These are phyloP conservation scores for Hemicrepidius hirtus DNA, from an alignment of 2,888 invertebrate species.

Conservation along the genomic window DNA sequence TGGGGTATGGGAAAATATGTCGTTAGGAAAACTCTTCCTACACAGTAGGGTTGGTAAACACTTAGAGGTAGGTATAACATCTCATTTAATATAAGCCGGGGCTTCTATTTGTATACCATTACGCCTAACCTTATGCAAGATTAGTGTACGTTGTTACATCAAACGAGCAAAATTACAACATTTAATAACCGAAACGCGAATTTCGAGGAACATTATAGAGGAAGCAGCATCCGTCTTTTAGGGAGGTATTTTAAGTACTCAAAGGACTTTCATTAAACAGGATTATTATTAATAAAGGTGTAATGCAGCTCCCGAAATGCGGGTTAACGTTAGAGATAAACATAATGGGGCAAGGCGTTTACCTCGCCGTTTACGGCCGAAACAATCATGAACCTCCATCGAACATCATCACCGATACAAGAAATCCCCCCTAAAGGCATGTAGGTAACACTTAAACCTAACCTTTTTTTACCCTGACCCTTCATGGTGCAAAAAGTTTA, in stretches of 20 bases:
- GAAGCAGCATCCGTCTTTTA: conserved; percentile 34
- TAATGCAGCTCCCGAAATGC: conserved; percentile 20
- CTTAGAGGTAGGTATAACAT: conserved; percentile 29
- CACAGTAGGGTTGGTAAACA: conserved; percentile 27
- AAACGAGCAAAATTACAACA: conserved; percentile 41
- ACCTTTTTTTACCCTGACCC: conserved; percentile 5
- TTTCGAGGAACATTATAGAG: conserved; percentile 27
- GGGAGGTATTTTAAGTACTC: conserved; percentile 40
- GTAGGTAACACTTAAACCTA: not conserved
- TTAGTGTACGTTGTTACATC: conserved; percentile 39
- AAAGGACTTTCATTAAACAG: conserved; percentile 43
- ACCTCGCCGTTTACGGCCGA: conserved; percentile 8
- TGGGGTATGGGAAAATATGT: conserved; percentile 13
- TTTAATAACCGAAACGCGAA: conserved; percentile 38
- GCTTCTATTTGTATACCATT: conserved; percentile 44
- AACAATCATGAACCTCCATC: conserved; percentile 1
- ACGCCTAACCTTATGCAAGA: conserved; percentile 36
- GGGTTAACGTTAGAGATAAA: conserved; percentile 20
- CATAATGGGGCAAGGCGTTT: conserved; percentile 15
- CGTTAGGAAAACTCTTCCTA: conserved; percentile 25
- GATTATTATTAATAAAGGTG: conserved; percentile 45
- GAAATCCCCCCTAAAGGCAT: not conserved
- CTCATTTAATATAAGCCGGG: conserved; percentile 32
- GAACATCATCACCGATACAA: conserved; percentile 9
- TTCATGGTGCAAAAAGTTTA: conserved; percentile 21